Evolutionary conservation across 2,888 invertebrate genomes (phyloP).

Genomic region (Ormia ochracea): DNA sequence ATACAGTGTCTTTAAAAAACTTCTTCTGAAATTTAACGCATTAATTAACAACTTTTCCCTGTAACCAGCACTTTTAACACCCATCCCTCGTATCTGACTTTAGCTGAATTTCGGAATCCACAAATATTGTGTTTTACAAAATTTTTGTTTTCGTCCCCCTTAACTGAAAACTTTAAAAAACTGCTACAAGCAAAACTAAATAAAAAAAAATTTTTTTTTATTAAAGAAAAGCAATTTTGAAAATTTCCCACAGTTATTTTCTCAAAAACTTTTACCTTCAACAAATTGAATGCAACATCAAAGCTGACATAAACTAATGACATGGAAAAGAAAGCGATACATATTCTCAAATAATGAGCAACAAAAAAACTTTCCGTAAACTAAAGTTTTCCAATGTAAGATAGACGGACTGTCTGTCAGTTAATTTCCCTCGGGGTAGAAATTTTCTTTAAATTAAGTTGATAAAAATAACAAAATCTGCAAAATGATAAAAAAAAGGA

Average conservation of each 20-base stretch:
- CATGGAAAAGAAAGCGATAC: not conserved
- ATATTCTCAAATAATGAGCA: not conserved
- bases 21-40: no score
- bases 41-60: no score
- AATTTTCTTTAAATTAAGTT: not conserved
- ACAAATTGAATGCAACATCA: not conserved
- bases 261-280: not conserved
- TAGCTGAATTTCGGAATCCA: no score
- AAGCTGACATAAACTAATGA: constrained; percentile 18
- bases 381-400: not conserved
- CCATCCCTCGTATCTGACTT: no score
- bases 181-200: no score
- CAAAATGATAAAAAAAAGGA: not conserved
- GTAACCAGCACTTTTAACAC: no score
- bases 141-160: no score
- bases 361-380: not conserved
- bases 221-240: not conserved
- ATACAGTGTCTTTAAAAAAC: no score
- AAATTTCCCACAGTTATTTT: not conserved
- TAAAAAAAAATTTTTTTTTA: not conserved
- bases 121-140: no score
- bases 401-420: not conserved
- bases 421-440: not conserved
- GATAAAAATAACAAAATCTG: not conserved
- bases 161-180: no score